These are phyloP conservation scores for Eristalis intricaria DNA, from an alignment of 2,888 invertebrate genomes.

Conservation along the genomic window DNA sequence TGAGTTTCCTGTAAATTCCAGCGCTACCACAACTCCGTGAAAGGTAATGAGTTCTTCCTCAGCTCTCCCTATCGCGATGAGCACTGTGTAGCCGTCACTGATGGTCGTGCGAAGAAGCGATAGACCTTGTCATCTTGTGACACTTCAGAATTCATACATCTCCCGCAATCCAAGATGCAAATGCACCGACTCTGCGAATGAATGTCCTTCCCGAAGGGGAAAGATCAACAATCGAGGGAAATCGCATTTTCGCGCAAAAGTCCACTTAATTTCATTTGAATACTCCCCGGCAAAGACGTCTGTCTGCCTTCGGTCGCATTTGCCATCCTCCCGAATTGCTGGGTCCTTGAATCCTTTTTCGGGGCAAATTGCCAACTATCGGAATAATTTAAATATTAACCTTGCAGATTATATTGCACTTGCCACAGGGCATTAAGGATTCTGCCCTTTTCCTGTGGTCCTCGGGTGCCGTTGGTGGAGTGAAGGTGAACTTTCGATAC, in stretches of 20 bases:
- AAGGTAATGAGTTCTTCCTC: not conserved
- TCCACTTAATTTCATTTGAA: conserved; percentile 41
- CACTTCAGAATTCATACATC: not conserved
- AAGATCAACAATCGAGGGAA: conserved; percentile 45
- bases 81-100: not conserved
- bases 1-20: conserved; percentile 40
- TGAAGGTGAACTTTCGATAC: conserved; percentile 37
- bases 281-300: conserved; percentile 17
- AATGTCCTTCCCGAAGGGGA: not conserved
- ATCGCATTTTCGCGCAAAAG: conserved; percentile 9
- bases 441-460: conserved; percentile 29
- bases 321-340: not conserved
- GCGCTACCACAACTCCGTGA: not conserved
- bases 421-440: conserved; percentile 67
- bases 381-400: conserved; percentile 68
- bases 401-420: conserved; percentile 66
- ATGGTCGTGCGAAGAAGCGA: not conserved
- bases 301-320: not conserved
- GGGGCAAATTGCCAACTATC: conserved; percentile 67
- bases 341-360: conserved; percentile 30
- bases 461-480: not conserved
- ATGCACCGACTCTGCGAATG: not conserved
- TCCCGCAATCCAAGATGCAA: not conserved
- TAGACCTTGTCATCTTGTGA: not conserved
- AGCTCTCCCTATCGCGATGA: not conserved